Base-by-base conservation (phyloP, 2,888 invertebrate species). In the Julus scanicus region DNA sequence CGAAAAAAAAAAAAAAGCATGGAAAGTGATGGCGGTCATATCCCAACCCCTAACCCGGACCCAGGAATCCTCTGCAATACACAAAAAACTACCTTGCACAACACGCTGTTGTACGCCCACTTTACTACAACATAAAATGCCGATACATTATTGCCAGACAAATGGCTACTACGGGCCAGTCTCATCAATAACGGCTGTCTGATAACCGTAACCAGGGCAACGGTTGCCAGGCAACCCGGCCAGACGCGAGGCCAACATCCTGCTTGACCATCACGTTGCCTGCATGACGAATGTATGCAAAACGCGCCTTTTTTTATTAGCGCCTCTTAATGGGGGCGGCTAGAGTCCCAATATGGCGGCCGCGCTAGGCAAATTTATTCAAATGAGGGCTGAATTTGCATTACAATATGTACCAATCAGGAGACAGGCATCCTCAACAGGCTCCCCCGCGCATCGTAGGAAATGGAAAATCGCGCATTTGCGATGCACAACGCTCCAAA, bases 161-260 rank as follows among this genome's bases (percentile, higher is more conserved):
- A 87, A 80, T 87, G 87, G 87, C 87, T 87, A 87, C 87, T 80
- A 87, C 87, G 87, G 87, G 80, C 87, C 80, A 87, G 87, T 87
- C 87, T 87, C 87, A 87, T 87, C 87, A 87, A 87, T 87, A 87
- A 87, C 87, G 87, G 87, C 80, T 87, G 87, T 87, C 87, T 87
- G 87, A 87, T 87, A 87, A 80, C 40, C 37, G 87, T 87, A 40
- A 80, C 87, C 87, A 4, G n/a, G 48, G 80, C 9, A 80, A 87
- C 71, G 86, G 86, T 86, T 57, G 86, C 86, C 29, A 8, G 29
- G 86, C 86, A 86, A 86, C 86, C 86, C 49, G 86, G 49, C 86
- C 86, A 86, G 86, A 53, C 86, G 39, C 53, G 49, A 86, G 84
- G 84, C 84, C 84, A 84, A 84, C 84, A 84, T 84, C 84, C 40